phyloP scores from a whole-genome alignment of 2,797 vertebrate genomes.

The Halcyon leucocephala region DNA sequence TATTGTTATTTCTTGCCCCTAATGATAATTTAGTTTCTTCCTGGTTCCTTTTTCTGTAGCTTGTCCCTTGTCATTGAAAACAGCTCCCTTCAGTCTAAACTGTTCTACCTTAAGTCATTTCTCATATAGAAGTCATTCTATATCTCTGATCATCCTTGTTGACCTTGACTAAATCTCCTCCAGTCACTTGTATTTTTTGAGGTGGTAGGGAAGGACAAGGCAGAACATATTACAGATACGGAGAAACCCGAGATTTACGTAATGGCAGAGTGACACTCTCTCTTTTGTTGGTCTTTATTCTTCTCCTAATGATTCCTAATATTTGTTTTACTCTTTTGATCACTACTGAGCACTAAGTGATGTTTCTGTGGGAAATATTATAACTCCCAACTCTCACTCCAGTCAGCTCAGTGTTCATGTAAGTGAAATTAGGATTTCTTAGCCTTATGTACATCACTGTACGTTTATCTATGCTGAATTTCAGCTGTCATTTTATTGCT shows the following conservation, averaged over 20 bases:
- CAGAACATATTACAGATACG: background rate
- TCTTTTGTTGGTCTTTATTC: background rate
- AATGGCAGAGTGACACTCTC: background rate
- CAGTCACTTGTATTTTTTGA: background rate
- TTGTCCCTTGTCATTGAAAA: background rate
- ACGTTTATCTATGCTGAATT: constrained; percentile 31
- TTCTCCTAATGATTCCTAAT: background rate
- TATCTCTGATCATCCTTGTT: background rate
- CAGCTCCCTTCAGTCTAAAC: background rate
- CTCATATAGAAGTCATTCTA: background rate
- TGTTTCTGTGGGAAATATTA: background rate
- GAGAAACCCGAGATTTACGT: background rate
- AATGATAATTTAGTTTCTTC: background rate
- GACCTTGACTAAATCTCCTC: background rate
- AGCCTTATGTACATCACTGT: background rate
- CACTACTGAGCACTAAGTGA: background rate
- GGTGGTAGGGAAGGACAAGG: background rate
- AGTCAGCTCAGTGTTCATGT: background rate
- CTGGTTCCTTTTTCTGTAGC: background rate
- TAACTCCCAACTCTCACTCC: background rate
- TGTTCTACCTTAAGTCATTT: background rate
- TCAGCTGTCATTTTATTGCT: constrained; percentile 37
- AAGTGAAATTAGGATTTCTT: constrained; percentile 29
- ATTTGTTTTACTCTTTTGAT: constrained; percentile 18
- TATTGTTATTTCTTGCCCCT: background rate